These are phyloP conservation scores for Aegithalos caudatus DNA, from an alignment of 2,113 vertebrate species.

Conservation along the genomic window DNA sequence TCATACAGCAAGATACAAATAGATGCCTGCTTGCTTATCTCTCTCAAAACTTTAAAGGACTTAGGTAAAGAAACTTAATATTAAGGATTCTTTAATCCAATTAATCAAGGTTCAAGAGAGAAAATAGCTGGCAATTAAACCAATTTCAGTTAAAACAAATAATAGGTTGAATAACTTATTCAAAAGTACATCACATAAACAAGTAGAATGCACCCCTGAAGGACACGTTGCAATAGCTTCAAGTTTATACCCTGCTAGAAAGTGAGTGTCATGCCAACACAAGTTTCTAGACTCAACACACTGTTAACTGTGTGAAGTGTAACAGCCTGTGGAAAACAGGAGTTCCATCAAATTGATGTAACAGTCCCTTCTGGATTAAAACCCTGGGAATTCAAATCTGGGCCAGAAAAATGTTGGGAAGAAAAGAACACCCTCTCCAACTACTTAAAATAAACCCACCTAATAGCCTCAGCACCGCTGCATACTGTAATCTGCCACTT, in stretches of 20 bases:
- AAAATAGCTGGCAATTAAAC: background rate
- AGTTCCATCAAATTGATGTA: slow-evolving; percentile 40
- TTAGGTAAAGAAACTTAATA: background rate
- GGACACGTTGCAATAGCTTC: background rate
- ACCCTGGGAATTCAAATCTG: background rate
- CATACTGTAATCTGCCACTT: slow-evolving; percentile 42
- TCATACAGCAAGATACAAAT: background rate
- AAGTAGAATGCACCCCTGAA: background rate
- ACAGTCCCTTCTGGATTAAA: background rate
- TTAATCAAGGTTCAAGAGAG: background rate
- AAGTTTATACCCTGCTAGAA: background rate
- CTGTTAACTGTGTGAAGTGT: background rate
- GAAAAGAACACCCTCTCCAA: background rate
- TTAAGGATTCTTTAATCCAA: background rate
- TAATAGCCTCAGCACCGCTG: background rate
- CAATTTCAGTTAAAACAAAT: background rate
- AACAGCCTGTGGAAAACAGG: slow-evolving; percentile 26
- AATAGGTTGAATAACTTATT: background rate
- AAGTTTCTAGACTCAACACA: background rate
- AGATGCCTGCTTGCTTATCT: background rate
- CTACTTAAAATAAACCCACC: slow-evolving; percentile 12
- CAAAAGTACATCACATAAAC: background rate
- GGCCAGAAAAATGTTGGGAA: background rate
- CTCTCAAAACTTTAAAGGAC: background rate
- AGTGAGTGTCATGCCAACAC: background rate